Conservation (phyloP, 1,140 invertebrate genomes). For the Anastrepha obliqua region DNA sequence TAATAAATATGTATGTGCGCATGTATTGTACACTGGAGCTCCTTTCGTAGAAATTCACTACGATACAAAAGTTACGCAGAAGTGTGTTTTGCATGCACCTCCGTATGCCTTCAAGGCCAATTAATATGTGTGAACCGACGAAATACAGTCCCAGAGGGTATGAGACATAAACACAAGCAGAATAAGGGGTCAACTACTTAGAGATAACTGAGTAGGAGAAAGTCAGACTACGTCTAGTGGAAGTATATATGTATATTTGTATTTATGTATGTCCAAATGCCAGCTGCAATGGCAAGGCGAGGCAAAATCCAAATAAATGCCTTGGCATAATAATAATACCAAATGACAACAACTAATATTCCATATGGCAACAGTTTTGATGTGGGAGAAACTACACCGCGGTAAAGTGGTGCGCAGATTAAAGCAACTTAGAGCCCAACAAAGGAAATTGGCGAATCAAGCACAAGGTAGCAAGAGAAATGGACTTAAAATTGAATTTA, state of each 20-base stretch:
- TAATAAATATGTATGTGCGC: background rate
- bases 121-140: background rate
- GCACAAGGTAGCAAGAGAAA: background rate
- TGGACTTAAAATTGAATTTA: background rate
- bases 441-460: background rate
- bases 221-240: too few species aligned
- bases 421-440: constrained; percentile 19
- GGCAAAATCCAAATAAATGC: constrained; percentile 35
- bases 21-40: background rate
- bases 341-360: background rate
- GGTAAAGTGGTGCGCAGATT: background rate
- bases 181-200: too few species aligned
- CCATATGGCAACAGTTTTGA: background rate
- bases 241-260: background rate
- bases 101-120: background rate
- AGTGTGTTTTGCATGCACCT: background rate
- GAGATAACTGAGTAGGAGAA: too few species aligned
- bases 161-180: too few species aligned
- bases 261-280: background rate
- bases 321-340: background rate
- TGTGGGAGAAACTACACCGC: background rate
- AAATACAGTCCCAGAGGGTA: background rate
- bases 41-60: background rate
- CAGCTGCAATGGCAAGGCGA: constrained; percentile 10
- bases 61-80: background rate